phyloP scores from a whole-genome alignment of 2,797 vertebrate species.

The Nasua narica region DNA sequence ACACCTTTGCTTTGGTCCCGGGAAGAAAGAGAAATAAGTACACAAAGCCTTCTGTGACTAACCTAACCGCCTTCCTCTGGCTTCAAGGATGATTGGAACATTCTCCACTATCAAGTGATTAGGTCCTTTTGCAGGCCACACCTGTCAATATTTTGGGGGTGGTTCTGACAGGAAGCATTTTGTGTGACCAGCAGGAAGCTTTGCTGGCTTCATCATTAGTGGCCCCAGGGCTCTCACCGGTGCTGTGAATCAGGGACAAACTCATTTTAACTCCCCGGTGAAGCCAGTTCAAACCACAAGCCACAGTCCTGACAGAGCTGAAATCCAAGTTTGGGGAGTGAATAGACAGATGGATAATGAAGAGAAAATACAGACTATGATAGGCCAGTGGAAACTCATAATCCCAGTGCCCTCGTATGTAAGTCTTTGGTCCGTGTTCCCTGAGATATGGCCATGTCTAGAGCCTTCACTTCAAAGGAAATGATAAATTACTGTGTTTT shows the following conservation, averaged over 20 bases:
- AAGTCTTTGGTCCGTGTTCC: background rate
- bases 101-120: background rate
- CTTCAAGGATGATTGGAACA: background rate
- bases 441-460: background rate
- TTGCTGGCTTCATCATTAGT: background rate
- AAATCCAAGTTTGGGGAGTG: background rate
- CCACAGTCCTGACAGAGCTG: background rate
- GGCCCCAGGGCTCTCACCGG: background rate
- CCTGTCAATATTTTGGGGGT: background rate
- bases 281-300: background rate
- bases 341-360: background rate
- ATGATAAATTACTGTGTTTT: background rate
- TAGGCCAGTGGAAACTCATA: background rate
- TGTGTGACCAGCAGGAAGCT: background rate
- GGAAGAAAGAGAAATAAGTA: background rate
- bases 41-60: background rate
- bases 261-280: background rate
- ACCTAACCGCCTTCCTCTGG: background rate
- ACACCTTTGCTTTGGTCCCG: background rate
- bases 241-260: background rate
- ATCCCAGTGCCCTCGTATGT: background rate
- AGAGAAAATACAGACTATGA: background rate
- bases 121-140: background rate
- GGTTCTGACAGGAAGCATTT: background rate
- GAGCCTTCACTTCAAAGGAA: slow-evolving; percentile 49